A percentile compares a stretch with the other conserved stretches of the same genome.
These are phyloP conservation scores for Ichneumon xanthorius DNA, from an alignment of 2,888 invertebrate species.

Conservation along the genomic window DNA sequence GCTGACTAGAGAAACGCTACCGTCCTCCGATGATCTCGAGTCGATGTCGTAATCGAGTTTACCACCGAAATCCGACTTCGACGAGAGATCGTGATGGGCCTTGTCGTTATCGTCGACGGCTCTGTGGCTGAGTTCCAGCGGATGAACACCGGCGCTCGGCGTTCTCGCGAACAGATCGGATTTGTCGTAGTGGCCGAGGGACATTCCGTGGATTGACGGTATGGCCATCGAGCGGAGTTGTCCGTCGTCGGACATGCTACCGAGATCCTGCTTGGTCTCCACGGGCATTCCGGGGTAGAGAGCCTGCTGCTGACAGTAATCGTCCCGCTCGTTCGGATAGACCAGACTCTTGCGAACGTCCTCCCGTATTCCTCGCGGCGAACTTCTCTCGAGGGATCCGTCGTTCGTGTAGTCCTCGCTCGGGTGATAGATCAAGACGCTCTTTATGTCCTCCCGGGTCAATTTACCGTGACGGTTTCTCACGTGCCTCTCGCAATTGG, in stretches of 20 bases:
- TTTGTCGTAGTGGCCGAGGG: conserved; percentile 65
- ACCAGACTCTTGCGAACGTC: conserved; percentile 79
- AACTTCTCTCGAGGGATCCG: conserved; percentile 83
- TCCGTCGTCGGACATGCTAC: conserved; percentile 47
- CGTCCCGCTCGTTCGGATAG: conserved; percentile 75
- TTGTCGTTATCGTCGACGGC: conserved; percentile 69
- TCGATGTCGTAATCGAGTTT: conserved; percentile 85
- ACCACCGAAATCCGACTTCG: conserved; percentile 70
- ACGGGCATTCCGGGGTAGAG: conserved; percentile 68
- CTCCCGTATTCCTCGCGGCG: conserved; percentile 72
- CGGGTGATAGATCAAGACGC: conserved; percentile 94
- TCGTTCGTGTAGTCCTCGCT: conserved; percentile 94
- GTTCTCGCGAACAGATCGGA: conserved; percentile 65
- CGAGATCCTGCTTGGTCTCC: conserved; percentile 59
- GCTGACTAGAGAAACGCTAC: conserved; percentile 82
- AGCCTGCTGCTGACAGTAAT: conserved; percentile 62
- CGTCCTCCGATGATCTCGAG: conserved; percentile 78
- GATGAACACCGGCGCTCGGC: conserved; percentile 64
- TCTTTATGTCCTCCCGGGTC: conserved; percentile 95
- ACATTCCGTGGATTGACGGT: conserved; percentile 45
- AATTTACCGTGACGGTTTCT: conserved; percentile 95
- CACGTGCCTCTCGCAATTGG: conserved; percentile 98
- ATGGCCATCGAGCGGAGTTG: conserved; percentile 49
- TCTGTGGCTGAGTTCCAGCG: conserved; percentile 73
- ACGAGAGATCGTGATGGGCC: conserved; percentile 70